Base-by-base conservation (phyloP, 2,888 invertebrate species). In the Dendrolimus pini region DNA sequence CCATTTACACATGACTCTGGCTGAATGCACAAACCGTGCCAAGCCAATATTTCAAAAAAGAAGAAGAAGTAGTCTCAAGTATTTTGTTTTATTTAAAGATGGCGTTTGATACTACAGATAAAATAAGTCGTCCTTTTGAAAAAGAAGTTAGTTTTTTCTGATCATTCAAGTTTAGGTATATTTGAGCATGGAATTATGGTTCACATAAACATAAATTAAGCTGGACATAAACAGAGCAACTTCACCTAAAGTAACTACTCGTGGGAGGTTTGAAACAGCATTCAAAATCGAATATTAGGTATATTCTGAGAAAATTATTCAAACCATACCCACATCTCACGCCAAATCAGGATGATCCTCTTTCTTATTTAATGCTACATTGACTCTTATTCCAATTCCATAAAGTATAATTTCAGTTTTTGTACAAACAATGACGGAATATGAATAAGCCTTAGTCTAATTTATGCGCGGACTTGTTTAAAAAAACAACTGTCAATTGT, bases 401-500 rank as follows among this genome's bases (percentile, higher is more conserved):
- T 62, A 63, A 58, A 64, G 64, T 61, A 55, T 58, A 12, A 59
- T 41, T 55, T 56, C 55, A 54, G 54, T 53, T 41, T 52, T 55
- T 41, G 54, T 12, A 56, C 53, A 59, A 58, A 60, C 54, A 58
- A 58, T 61, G 54, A 60, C 56, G 61, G 63, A 9, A 47, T 68
- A 65, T 65, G 66, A 67, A 67, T 62, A 63, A 47, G 47, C 62
- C 60, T 65, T 58, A 63, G 65, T 60, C 64, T 76, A 77, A 80
- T 72, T 69, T 80, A 82, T 81, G 80, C 80, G 64, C 54, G 58
- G 62, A 71, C 81, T 80, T 74, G 81, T 71, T 67, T 70, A 63
- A 68, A 74, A 74, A 73, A 71, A 72, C 70, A 75, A 69, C 70
- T 77, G 78, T 77, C 75, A 69, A 70, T 72, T 66, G 66, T 52